phyloP scores from a whole-genome alignment of 1,140 invertebrate genomes.

The Anagrus nilaparvatae region DNA sequence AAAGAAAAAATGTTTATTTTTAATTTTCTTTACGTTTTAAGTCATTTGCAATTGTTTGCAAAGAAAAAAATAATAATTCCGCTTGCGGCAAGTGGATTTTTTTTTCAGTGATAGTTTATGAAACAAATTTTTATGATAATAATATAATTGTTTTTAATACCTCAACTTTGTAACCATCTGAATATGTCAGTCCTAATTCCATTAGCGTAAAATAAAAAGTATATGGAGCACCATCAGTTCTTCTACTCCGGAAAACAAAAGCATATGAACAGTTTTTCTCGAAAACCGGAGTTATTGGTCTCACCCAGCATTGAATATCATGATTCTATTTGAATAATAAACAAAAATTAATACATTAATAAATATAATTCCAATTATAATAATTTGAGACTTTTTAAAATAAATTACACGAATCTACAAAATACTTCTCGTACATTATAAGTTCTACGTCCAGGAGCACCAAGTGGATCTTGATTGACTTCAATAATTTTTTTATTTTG shows the following conservation, averaged over 20 bases:
- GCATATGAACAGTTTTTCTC: constrained; percentile 79
- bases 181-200: constrained; percentile 69
- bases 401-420: no score
- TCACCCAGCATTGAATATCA: constrained; percentile 85
- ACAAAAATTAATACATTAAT: no score
- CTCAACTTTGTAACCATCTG: constrained; percentile 73
- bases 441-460: constrained; percentile 72
- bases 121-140: no score
- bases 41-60: no score
- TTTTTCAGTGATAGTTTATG: no score
- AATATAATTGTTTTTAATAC: constrained; percentile 42
- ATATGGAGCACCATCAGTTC: constrained; percentile 83
- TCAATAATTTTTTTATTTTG: constrained; percentile 90
- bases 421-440: no score
- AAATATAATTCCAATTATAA: no score
- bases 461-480: constrained; percentile 91
- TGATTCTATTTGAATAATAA: constrained; percentile 62
- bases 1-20: no score
- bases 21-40: no score
- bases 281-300: constrained; percentile 71
- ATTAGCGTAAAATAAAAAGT: constrained; percentile 76
- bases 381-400: no score
- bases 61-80: no score
- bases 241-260: constrained; percentile 74
- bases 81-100: no score